These are phyloP conservation scores for Bothrops alternatus DNA, from an alignment of 2,797 vertebrate genomes.

Conservation along the genomic window DNA sequence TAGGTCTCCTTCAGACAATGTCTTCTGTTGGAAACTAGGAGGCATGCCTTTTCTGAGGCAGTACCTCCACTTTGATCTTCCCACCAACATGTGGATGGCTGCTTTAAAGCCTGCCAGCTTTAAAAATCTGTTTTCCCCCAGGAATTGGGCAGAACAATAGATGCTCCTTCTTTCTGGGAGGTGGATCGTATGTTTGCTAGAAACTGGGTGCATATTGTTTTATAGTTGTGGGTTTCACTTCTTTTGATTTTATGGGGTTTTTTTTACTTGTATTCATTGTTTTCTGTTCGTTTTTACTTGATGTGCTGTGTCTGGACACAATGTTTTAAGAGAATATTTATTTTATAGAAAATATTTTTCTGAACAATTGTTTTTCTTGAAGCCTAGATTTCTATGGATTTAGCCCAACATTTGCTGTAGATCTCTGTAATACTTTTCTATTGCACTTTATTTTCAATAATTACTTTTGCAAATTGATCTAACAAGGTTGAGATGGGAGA, in stretches of 20 bases:
- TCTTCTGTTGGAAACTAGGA: neutral
- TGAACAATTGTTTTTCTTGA: neutral
- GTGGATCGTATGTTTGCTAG: neutral
- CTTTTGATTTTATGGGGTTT: neutral
- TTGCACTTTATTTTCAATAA: neutral
- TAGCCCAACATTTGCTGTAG: neutral
- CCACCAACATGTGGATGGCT: neutral
- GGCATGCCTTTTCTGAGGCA: neutral
- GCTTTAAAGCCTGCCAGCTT: neutral
- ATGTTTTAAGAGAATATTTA: neutral
- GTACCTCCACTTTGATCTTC: neutral
- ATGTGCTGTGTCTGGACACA: neutral
- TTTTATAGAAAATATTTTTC: neutral
- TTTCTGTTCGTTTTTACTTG: neutral
- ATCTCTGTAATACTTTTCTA: neutral
- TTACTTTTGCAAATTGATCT: neutral
- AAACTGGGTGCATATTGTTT: neutral
- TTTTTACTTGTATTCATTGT: neutral
- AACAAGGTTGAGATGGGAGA: neutral
- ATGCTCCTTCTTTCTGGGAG: neutral
- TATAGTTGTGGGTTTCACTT: neutral
- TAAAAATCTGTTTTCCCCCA: neutral
- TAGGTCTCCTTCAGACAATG: neutral
- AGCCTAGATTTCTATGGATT: neutral
- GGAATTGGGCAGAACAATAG: neutral